phyloP scores from a whole-genome alignment of 2,888 invertebrate genomes.

The Plemyria rubiginata region DNA sequence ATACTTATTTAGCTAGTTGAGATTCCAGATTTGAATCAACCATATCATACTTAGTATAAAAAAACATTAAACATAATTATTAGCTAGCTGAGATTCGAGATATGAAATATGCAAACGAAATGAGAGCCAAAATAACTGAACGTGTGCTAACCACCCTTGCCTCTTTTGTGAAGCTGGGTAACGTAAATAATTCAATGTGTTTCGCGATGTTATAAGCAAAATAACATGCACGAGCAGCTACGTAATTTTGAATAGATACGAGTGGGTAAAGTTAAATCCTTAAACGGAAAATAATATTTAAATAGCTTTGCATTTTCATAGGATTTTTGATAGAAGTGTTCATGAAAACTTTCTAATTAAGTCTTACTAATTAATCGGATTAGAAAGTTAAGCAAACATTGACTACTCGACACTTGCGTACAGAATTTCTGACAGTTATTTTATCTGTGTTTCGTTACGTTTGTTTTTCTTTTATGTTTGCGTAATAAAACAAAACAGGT shows the following conservation, averaged over 20 bases:
- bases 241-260: conserved; percentile 5
- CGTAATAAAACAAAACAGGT: conserved; percentile 34
- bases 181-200: conserved; percentile 23
- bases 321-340: too few relatives aligned
- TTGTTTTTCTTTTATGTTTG: conserved; percentile 2
- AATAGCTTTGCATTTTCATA: too few relatives aligned
- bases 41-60: too few relatives aligned
- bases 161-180: conserved; percentile 25
- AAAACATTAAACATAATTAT: too few relatives aligned
- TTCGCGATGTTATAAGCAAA: conserved; percentile 9
- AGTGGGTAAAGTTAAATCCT: neutral
- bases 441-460: neutral
- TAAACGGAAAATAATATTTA: neutral
- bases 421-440: neutral
- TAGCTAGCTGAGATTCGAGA: too few relatives aligned
- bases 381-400: too few relatives aligned
- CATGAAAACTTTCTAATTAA: too few relatives aligned
- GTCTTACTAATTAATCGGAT: too few relatives aligned
- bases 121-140: neutral
- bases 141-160: conserved; percentile 15
- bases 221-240: conserved; percentile 9
- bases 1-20: too few relatives aligned
- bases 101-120: neutral
- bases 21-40: too few relatives aligned
- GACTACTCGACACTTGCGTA: too few relatives aligned